A percentile compares a stretch with the other conserved stretches of the same genome.
These are phyloP conservation scores for Perognathus longimembris DNA, from an alignment of 2,113 vertebrate species.

Conservation along the genomic window DNA sequence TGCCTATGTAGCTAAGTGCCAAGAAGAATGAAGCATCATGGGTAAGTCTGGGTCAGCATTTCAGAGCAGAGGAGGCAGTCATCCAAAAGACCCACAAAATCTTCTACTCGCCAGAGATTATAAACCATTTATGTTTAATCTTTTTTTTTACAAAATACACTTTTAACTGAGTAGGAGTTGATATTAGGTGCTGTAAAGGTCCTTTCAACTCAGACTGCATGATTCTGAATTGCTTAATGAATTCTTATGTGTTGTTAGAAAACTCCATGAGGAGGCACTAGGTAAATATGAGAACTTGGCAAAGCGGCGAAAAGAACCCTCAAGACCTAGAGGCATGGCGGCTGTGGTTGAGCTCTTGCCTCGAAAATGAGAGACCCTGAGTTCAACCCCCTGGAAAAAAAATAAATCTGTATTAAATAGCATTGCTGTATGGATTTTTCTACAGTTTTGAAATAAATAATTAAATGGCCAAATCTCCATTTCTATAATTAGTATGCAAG, in stretches of 20 bases:
- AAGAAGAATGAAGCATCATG: neutral
- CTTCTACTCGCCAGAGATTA: neutral
- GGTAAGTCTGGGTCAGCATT: neutral
- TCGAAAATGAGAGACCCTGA: too few relatives aligned
- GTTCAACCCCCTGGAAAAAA: too few relatives aligned
- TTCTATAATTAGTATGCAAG: neutral
- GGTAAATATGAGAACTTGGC: constrained; percentile 83
- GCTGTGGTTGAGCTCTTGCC: too few relatives aligned
- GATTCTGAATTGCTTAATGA: constrained; percentile 17
- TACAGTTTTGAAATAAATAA: neutral
- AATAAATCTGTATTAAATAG: too few relatives aligned
- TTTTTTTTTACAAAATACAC: neutral
- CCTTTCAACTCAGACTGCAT: neutral
- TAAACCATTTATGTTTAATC: too few relatives aligned
- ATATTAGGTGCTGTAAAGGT: neutral
- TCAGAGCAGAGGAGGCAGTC: neutral
- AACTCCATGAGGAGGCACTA: constrained; percentile 87
- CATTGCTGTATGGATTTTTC: neutral
- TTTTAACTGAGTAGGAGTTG: neutral
- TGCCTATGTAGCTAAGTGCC: neutral
- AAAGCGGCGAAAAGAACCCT: constrained; percentile 66
- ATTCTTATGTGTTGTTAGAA: constrained; percentile 68
- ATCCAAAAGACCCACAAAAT: neutral
- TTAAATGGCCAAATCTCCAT: neutral
- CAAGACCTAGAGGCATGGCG: too few relatives aligned